phyloP scores from a whole-genome alignment of 2,888 invertebrate genomes.

The Corythucha ciliata region DNA sequence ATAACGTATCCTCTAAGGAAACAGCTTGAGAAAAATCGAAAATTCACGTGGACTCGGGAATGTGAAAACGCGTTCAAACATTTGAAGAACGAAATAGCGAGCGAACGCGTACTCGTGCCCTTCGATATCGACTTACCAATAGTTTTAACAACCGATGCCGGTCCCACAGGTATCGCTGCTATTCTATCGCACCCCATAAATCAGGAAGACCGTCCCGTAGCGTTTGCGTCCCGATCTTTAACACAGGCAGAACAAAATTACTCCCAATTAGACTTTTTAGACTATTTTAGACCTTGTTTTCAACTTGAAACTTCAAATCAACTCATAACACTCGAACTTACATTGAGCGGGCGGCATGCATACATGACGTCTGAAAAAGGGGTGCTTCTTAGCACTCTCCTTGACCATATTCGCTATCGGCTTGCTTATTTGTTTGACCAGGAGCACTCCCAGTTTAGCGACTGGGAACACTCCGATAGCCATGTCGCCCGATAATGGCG shows the following conservation, averaged over 20 bases:
- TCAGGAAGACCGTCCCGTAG: conserved; percentile 16
- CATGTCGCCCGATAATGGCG: conserved; percentile 50
- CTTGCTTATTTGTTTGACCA: conserved; percentile 79
- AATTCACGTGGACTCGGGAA: conserved; percentile 25
- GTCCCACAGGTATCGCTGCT: conserved; percentile 22
- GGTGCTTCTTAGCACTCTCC: conserved; percentile 70
- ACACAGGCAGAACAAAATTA: conserved; percentile 21
- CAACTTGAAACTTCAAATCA: too few species aligned
- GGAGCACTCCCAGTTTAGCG: conserved; percentile 66
- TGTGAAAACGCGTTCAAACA: conserved; percentile 31
- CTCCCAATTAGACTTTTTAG: conserved; percentile 7
- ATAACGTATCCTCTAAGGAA: conserved; percentile 4
- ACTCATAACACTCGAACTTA: too few species aligned
- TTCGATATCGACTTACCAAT: conserved; percentile 31
- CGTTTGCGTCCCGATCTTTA: conserved; percentile 32
- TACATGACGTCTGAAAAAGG: conserved; percentile 80
- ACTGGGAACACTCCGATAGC: conserved; percentile 81
- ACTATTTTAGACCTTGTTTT: too few species aligned
- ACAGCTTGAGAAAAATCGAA: background rate
- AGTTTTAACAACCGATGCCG: conserved; percentile 25
- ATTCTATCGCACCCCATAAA: conserved; percentile 21
- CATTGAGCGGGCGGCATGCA: conserved; percentile 92
- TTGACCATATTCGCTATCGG: conserved; percentile 79
- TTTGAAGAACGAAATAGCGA: conserved; percentile 31
- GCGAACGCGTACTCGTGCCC: conserved; percentile 11